Evolutionary conservation across 1,140 invertebrate species (phyloP), one percentile per base, ranked within the genome.

Genomic region (Drosophila hydei): DNA sequence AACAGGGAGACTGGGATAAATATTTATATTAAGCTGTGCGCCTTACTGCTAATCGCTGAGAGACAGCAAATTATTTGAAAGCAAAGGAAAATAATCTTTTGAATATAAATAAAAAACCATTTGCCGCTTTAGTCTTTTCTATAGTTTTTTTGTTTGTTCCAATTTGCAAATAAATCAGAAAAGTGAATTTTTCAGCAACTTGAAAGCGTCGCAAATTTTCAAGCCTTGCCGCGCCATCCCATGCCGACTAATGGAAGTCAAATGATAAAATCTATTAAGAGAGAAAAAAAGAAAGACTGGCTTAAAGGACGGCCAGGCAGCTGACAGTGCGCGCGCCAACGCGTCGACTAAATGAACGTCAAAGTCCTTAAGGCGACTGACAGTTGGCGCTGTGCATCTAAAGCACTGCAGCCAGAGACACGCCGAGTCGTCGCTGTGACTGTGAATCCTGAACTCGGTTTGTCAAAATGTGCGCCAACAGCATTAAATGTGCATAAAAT

Each of bases 381-480:
- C 67, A 70, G 67, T 70, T 69, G 30, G 48, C 65, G 48, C 18
- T 47, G 14, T 23, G 58, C 43, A 40, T 54, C 45, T 38, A 12
- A 56, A 16, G 54, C 27, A 30, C n/a, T 56, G 21, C 54, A 40
- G 40, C 21, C 18, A 27, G 23, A 23, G n/a, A 25, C n/a, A 4
- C 16, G 16, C 14, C 16, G 11, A 43, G 33, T 47, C 2, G 33
- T 47, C 4, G 27, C 52, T 36, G n/a, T 30, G 76, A 33, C 36
- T 42, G 45, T 50, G 59, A 48, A 30, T 48, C 19, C 65, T 12
- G 30, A 19, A 43, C 43, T 33, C 23, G 42, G 43, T 33, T 58
- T 59, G 19, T 71, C 52, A 67, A 85, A 85, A 70, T 77, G 54
- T 87, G 80, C 80, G 81, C 77, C 84, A 79, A 63, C 77, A 88